These are phyloP conservation scores for Lucifuga dentata DNA, from an alignment of 2,113 vertebrate species.

Conservation along the genomic window DNA sequence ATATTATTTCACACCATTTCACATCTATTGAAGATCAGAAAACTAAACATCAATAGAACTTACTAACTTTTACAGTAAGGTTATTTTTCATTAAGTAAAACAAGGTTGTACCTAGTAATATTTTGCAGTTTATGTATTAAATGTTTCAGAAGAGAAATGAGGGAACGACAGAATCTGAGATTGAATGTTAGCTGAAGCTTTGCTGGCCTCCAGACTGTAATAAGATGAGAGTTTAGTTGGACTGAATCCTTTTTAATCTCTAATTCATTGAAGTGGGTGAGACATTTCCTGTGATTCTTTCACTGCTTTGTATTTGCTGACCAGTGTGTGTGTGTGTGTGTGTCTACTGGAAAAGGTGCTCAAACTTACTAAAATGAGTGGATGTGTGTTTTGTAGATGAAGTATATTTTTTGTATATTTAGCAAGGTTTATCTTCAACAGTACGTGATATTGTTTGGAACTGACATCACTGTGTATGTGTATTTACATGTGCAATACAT, in stretches of 20 bases:
- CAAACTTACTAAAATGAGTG: not conserved
- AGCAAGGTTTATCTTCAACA: not conserved
- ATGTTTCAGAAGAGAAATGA: no score
- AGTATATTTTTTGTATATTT: not conserved
- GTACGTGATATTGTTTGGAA: not conserved
- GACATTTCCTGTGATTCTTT: conserved; percentile 45
- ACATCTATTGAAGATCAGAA: not conserved
- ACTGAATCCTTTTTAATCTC: conserved; percentile 32
- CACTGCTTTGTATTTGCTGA: not conserved
- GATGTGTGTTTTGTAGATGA: not conserved
- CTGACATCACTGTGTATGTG: not conserved
- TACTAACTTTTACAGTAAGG: not conserved
- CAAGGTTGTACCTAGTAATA: not conserved
- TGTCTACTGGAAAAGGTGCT: not conserved
- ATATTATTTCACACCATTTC: conserved; percentile 1
- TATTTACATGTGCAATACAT: not conserved
- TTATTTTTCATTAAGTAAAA: not conserved
- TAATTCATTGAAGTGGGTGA: conserved; percentile 31
- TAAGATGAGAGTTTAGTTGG: conserved; percentile 36
- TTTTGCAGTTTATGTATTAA: no score
- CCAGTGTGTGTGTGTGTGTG: conserved; percentile 3
- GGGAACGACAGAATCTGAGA: no score
- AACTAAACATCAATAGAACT: not conserved
- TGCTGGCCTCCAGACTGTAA: conserved; percentile 3
- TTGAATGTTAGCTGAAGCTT: conserved; percentile 43